Conservation (phyloP, 2,113 vertebrate species). For the Trochalopteron elliotii region DNA sequence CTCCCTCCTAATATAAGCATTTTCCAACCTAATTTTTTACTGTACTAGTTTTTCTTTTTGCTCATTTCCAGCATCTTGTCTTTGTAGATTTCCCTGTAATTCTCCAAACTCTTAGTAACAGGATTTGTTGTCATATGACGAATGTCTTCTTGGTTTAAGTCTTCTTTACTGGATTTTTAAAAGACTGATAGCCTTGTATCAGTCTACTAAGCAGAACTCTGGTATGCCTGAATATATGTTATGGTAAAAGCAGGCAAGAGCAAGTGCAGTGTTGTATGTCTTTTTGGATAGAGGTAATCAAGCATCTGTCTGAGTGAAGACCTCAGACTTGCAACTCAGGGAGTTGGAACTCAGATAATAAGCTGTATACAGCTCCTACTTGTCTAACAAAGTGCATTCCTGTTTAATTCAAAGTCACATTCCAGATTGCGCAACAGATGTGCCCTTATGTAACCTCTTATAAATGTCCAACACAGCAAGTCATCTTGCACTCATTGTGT, state of each 20-base stretch:
- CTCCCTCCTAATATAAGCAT: neutral
- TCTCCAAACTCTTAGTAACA: neutral
- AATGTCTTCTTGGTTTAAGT: neutral
- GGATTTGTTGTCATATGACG: neutral
- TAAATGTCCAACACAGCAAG: neutral
- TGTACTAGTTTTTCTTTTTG: neutral
- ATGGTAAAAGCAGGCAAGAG: neutral
- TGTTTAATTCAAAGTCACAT: neutral
- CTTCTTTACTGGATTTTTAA: neutral
- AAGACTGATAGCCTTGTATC: neutral
- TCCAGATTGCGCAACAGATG: neutral
- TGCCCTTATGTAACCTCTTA: neutral
- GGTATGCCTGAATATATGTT: neutral
- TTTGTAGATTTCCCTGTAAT: neutral
- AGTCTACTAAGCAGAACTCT: neutral
- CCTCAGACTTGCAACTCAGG: neutral
- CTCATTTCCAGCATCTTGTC: neutral
- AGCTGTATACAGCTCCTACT: neutral
- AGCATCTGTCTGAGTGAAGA: neutral
- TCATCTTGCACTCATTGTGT: neutral
- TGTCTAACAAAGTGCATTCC: neutral
- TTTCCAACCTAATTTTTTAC: neutral
- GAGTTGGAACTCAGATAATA: neutral
- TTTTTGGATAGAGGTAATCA: neutral
- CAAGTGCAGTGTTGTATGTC: neutral